phyloP scores from a whole-genome alignment of 2,888 invertebrate genomes.

The Acrobeloides nanus region DNA sequence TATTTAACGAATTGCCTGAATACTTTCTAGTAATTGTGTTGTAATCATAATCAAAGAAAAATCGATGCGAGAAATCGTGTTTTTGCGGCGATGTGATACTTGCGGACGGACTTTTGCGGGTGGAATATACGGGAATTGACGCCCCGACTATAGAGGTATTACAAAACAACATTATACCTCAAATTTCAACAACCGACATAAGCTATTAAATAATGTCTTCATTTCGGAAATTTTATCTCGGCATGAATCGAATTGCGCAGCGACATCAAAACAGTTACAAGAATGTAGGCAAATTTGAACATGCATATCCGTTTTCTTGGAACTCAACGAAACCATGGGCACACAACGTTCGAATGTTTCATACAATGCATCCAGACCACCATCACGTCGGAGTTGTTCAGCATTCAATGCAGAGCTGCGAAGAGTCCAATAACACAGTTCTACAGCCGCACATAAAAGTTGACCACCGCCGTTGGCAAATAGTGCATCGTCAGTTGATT shows the following conservation, averaged over 20 bases:
- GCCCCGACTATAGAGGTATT: too few relatives aligned
- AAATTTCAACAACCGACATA: constrained; percentile 76
- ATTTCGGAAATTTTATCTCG: constrained; percentile 77
- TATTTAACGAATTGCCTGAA: too few relatives aligned
- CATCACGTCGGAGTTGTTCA: constrained; percentile 87
- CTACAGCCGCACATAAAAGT: constrained; percentile 80
- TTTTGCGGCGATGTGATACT: too few relatives aligned
- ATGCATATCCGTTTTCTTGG: constrained; percentile 70
- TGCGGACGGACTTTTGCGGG: too few relatives aligned
- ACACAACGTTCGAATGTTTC: constrained; percentile 90
- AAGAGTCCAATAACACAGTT: constrained; percentile 90
- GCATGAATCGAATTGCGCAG: constrained; percentile 84
- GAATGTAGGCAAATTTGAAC: constrained; percentile 78
- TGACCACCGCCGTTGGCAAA: constrained; percentile 71
- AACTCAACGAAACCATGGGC: constrained; percentile 74
- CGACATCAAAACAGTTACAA: constrained; percentile 86
- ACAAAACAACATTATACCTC: too few relatives aligned
- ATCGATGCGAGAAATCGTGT: too few relatives aligned
- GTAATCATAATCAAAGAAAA: too few relatives aligned
- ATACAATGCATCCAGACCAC: constrained; percentile 75
- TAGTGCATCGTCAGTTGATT: constrained; percentile 82
- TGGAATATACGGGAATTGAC: too few relatives aligned
- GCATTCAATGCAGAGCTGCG: constrained; percentile 92
- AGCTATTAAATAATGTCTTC: constrained; percentile 76
- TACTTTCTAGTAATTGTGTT: too few relatives aligned